Conservation (phyloP, 2,797 vertebrate genomes). For the Hemibagrus guttatus region DNA sequence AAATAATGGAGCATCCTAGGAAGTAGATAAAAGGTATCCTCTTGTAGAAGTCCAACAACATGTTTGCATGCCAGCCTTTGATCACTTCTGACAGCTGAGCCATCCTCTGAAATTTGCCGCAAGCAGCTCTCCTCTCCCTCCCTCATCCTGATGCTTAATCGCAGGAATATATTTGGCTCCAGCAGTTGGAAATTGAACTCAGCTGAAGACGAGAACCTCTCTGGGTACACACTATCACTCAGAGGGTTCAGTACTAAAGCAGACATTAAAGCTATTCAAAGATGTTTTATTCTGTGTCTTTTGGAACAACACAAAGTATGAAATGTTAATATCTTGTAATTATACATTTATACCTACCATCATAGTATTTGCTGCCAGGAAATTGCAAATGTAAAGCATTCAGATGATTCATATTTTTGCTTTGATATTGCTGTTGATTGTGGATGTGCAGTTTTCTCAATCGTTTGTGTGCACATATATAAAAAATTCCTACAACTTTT, state of each 20-base stretch:
- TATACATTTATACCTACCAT: not conserved
- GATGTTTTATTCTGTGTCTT: constrained; percentile 12
- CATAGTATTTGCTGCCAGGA: too few species aligned
- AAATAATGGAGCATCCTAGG: constrained; percentile 52
- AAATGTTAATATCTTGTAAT: not conserved
- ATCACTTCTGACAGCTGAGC: constrained; percentile 60
- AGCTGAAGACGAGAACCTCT: constrained; percentile 40
- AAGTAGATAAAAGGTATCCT: constrained; percentile 55
- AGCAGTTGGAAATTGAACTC: constrained; percentile 47
- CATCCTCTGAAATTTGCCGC: constrained; percentile 56
- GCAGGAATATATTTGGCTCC: constrained; percentile 55
- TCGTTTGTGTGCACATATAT: not conserved
- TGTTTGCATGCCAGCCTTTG: constrained; percentile 54
- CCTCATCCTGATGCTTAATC: constrained; percentile 49
- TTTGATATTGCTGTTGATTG: not conserved
- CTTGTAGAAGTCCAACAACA: constrained; percentile 53
- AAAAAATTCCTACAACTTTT: not conserved
- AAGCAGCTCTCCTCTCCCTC: constrained; percentile 37
- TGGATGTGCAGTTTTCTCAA: not conserved
- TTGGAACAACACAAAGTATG: not conserved
- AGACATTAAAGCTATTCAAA: not conserved
- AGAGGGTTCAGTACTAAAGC: constrained; percentile 7
- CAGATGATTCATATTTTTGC: not conserved
- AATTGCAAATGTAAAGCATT: not conserved
- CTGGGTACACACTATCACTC: not conserved